A percentile compares a stretch with the other conserved stretches of the same genome.
These are phyloP conservation scores for Drosophila nasuta DNA, from an alignment of 1,140 invertebrate genomes.

Conservation along the genomic window DNA sequence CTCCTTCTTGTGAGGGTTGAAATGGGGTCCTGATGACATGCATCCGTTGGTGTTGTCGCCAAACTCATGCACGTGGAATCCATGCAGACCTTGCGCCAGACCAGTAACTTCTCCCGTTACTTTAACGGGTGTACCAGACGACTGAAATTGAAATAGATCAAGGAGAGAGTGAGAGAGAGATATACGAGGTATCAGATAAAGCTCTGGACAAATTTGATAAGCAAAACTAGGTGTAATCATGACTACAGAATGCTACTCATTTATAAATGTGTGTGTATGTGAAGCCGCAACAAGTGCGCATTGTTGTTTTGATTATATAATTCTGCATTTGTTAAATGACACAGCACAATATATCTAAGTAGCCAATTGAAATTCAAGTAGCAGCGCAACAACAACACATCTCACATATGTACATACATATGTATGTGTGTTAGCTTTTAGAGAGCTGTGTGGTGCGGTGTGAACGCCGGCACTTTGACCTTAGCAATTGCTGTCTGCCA, in stretches of 20 bases:
- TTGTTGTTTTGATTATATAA: conserved; percentile 65
- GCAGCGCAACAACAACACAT: conserved; percentile 13
- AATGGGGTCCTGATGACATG: conserved; percentile 97
- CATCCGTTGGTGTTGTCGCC: conserved; percentile 99
- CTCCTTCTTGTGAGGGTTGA: conserved; percentile 94
- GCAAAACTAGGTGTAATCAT: conserved; percentile 19
- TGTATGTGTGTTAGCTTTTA: neutral
- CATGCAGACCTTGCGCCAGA: conserved; percentile 89
- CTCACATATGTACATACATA: neutral
- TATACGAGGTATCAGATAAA: conserved; percentile 3
- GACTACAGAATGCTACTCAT: conserved; percentile 18
- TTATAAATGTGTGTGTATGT: conserved; percentile 2
- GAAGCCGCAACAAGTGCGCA: neutral
- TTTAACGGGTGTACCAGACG: conserved; percentile 86
- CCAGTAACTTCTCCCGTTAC: conserved; percentile 91
- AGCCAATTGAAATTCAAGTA: conserved; percentile 52
- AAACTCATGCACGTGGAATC: conserved; percentile 99
- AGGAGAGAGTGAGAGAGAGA: neutral
- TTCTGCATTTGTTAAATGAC: conserved; percentile 58
- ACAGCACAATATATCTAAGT: conserved; percentile 42
- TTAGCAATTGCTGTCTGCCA: conserved; percentile 41
- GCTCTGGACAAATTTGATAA: conserved; percentile 48
- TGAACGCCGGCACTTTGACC: conserved; percentile 67
- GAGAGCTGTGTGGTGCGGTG: conserved; percentile 9
- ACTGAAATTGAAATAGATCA: conserved; percentile 73